Conservation (phyloP, 2,113 vertebrate species). For the Delphinus delphis region DNA sequence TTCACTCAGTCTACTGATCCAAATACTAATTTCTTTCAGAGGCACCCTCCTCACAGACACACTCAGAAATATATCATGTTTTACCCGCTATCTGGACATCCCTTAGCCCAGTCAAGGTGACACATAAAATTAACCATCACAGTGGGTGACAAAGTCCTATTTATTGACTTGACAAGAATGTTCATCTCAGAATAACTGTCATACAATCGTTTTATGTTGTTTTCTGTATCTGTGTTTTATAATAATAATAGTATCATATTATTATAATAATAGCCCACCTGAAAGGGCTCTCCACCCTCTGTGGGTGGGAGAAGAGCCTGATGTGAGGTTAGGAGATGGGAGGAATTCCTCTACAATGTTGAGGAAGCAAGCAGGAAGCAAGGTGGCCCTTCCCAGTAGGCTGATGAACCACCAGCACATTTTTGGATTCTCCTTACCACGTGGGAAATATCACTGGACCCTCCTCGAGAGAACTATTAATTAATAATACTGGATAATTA, state of each 20-base stretch:
- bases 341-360: not conserved
- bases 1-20: not conserved
- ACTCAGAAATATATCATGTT: not conserved
- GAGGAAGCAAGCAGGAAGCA: not conserved
- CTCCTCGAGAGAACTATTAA: slow-evolving; percentile 41
- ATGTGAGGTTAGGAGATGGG: not conserved
- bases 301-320: not conserved
- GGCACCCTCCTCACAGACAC: not conserved
- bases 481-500: slow-evolving; percentile 38
- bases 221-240: not conserved
- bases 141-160: not conserved
- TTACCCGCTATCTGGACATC: not conserved
- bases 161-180: not conserved
- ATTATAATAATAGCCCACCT: not conserved
- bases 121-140: not conserved
- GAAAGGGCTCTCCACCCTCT: not conserved
- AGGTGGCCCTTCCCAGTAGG: not conserved
- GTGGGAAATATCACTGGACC: not conserved
- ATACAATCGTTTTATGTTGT: not conserved
- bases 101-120: not conserved
- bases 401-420: not conserved
- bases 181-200: not conserved
- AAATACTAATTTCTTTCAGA: not conserved
- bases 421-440: not conserved
- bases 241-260: not conserved